Conservation (phyloP, 2,797 vertebrate genomes). For the Lacerta viridis region DNA sequence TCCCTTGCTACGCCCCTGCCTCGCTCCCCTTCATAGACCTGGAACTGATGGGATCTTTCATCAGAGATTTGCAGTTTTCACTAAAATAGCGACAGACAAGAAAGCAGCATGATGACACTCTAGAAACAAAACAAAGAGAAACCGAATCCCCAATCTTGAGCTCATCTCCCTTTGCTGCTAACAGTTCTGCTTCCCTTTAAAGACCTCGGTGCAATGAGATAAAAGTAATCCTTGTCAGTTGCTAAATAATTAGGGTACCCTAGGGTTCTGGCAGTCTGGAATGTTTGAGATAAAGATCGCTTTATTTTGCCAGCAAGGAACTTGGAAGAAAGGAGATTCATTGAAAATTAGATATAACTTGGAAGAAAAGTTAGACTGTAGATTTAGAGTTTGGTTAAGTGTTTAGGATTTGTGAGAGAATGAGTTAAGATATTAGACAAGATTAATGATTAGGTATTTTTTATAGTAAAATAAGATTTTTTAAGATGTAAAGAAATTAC, state of each 20-base stretch:
- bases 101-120: constrained; percentile 2
- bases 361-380: no score
- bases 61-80: constrained; percentile 7
- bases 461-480: no score
- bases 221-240: constrained; percentile 13
- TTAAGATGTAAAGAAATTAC: no score
- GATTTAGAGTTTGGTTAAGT: no score
- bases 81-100: constrained; percentile 13
- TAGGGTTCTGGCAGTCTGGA: neutral
- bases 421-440: no score
- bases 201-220: constrained; percentile 14
- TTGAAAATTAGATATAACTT: no score
- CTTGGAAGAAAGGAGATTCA: no score
- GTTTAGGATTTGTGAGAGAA: no score
- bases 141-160: constrained; percentile 7
- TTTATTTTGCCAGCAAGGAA: neutral
- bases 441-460: no score
- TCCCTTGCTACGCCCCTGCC: no score
- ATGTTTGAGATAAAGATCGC: neutral
- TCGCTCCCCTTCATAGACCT: neutral
- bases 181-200: neutral
- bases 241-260: constrained; percentile 33
- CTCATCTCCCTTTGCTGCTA: constrained; percentile 13
- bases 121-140: neutral
- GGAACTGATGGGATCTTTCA: constrained; percentile 23